These are phyloP conservation scores for Coptodon rendalli DNA, from an alignment of 2,113 vertebrate genomes.

Conservation along the genomic window DNA sequence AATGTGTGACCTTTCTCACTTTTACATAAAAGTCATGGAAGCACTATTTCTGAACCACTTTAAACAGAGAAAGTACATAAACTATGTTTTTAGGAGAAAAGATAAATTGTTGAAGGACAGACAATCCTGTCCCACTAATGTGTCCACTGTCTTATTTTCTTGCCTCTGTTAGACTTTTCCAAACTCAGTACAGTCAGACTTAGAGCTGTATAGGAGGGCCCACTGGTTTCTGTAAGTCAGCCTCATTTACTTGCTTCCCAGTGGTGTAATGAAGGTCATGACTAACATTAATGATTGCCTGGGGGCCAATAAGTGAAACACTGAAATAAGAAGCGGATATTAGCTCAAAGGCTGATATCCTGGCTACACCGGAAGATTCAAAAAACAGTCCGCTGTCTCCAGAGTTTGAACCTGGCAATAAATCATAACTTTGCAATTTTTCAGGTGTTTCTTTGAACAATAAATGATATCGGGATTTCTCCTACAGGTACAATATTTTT, in stretches of 20 bases:
- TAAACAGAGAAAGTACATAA: not conserved
- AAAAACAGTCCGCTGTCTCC: not conserved
- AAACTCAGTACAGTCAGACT: not conserved
- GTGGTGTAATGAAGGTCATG: not conserved
- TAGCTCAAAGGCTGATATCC: not conserved
- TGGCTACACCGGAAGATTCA: not conserved
- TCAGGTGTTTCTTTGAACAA: not conserved
- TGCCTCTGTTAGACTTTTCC: not conserved
- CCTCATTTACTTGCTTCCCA: not conserved
- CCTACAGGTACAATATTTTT: not conserved
- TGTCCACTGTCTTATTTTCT: not conserved
- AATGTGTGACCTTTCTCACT: not conserved
- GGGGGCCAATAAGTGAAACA: not conserved
- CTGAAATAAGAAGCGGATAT: not conserved
- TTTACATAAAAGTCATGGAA: not conserved
- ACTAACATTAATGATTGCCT: not conserved
- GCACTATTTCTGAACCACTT: not conserved
- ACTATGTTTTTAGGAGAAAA: not conserved
- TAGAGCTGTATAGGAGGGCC: rapidly evolving
- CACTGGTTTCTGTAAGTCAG: not conserved
- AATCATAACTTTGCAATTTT: not conserved
- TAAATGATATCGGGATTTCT: rapidly evolving
- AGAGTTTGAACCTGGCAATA: not conserved
- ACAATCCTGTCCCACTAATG: not conserved
- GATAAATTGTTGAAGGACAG: not conserved